phyloP scores from a whole-genome alignment of 2,113 vertebrate genomes.

The Phylloscopus trochiloides region DNA sequence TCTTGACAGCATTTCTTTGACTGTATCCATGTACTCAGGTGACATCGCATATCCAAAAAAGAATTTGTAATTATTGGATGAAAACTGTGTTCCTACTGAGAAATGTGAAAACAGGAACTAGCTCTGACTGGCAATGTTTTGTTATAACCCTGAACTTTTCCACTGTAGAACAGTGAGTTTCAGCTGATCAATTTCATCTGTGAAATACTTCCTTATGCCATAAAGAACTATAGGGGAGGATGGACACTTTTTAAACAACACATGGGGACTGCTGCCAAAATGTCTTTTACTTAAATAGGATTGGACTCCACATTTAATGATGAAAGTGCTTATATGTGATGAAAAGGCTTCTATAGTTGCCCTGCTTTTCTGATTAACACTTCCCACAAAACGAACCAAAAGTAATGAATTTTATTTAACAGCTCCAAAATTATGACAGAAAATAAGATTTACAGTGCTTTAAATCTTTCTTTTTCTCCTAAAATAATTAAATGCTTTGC shows the following conservation, averaged over 20 bases:
- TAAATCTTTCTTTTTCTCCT: background rate
- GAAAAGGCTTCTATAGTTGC: background rate
- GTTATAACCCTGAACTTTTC: background rate
- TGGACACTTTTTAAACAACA: background rate
- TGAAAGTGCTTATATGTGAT: background rate
- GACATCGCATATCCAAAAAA: background rate
- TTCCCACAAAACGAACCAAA: background rate
- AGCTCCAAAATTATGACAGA: background rate
- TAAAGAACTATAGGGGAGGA: background rate
- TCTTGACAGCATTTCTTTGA: background rate
- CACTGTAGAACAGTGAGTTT: background rate
- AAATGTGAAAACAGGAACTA: background rate
- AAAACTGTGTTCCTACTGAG: background rate
- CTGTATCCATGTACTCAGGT: background rate
- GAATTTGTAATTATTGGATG: background rate
- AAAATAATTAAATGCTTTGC: background rate
- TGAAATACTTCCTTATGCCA: background rate
- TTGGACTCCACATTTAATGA: background rate
- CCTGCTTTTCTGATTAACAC: background rate
- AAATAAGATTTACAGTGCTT: background rate
- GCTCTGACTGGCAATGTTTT: background rate
- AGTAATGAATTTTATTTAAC: background rate
- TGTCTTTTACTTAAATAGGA: constrained; percentile 18
- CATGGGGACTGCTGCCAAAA: background rate
- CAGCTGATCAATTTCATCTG: background rate